A percentile compares a stretch with the other conserved stretches of the same genome.
Conservation (phyloP, 1,140 invertebrate genomes). For the Pseudomyrmex gracilis region DNA sequence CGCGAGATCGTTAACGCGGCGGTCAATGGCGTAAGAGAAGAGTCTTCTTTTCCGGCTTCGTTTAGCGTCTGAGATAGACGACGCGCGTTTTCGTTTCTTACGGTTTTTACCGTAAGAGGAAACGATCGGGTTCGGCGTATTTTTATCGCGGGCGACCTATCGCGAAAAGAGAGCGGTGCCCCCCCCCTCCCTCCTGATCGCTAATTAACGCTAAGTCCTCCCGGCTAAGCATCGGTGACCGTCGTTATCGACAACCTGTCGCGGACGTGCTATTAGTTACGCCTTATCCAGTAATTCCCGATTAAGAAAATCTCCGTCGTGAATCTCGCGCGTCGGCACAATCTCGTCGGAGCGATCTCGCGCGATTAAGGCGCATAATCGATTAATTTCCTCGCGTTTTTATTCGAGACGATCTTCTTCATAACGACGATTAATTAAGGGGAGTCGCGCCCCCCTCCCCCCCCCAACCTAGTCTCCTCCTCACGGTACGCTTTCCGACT, state of each 20-base stretch:
- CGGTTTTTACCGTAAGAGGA: slow-evolving; percentile 6
- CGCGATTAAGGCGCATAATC: slow-evolving; percentile 37
- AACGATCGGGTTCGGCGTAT: not conserved
- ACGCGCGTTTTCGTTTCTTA: slow-evolving; percentile 13
- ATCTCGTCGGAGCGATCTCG: slow-evolving; percentile 54
- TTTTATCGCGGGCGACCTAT: slow-evolving; percentile 28
- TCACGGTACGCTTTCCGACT: too few species aligned
- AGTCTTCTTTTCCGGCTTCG: not conserved
- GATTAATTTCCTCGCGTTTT: slow-evolving; percentile 49
- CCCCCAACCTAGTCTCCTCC: too few species aligned
- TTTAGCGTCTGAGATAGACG: not conserved
- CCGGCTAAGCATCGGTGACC: slow-evolving; percentile 29
- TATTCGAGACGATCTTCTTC: slow-evolving; percentile 7
- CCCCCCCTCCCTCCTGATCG: too few species aligned
- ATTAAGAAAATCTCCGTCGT: slow-evolving; percentile 62
- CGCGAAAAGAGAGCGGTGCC: not conserved
- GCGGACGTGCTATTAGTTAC: slow-evolving; percentile 67
- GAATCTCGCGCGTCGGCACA: slow-evolving; percentile 51
- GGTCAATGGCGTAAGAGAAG: not conserved
- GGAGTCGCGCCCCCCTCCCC: not conserved
- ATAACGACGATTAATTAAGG: slow-evolving; percentile 33
- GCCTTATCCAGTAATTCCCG: slow-evolving; percentile 68
- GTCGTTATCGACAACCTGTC: slow-evolving; percentile 67
- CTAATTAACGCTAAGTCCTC: slow-evolving; percentile 68
- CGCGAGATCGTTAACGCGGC: not conserved